Percentiles rank a stretch among this genome's conserved stretches.
Conservation (phyloP, 23 tunicate genomes). For the Trididemnum clinides region DNA sequence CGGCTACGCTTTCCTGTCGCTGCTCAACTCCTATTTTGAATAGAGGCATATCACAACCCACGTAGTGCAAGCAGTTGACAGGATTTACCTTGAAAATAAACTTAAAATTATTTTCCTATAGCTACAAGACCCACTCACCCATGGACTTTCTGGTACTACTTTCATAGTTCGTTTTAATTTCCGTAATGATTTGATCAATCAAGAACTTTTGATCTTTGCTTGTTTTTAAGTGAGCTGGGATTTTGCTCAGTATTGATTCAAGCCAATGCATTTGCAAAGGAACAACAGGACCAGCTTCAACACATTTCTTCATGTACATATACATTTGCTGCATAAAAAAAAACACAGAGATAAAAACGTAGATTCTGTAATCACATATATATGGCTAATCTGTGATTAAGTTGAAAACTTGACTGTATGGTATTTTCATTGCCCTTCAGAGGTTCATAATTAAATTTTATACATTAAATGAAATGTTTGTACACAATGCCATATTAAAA, state of each 20-base stretch:
- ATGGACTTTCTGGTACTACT: slow-evolving; percentile 81
- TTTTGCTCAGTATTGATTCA: slow-evolving; percentile 60
- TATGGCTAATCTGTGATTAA: background rate
- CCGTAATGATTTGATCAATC: slow-evolving; percentile 51
- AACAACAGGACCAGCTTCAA: slow-evolving; percentile 88
- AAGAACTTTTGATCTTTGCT: slow-evolving; percentile 48
- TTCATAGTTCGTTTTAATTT: slow-evolving; percentile 74
- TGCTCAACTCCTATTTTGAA: no score
- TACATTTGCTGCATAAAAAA: slow-evolving; percentile 86
- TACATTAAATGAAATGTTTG: no score
- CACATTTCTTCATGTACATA: slow-evolving; percentile 96
- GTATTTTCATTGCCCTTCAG: no score
- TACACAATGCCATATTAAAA: no score
- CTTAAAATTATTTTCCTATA: background rate
- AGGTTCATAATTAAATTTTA: no score
- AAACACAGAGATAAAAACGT: background rate
- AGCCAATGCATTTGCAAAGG: slow-evolving; percentile 83
- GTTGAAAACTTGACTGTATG: background rate
- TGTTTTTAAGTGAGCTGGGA: slow-evolving; percentile 66
- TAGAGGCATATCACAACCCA: no score
- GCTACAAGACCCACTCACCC: slow-evolving; percentile 34
- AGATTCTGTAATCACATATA: no score
- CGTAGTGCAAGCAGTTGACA: no score
- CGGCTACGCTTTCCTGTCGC: no score
- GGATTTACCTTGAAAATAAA: background rate